These are phyloP conservation scores for Platyura marginata DNA, from an alignment of 1,140 invertebrate species.

Conservation along the genomic window DNA sequence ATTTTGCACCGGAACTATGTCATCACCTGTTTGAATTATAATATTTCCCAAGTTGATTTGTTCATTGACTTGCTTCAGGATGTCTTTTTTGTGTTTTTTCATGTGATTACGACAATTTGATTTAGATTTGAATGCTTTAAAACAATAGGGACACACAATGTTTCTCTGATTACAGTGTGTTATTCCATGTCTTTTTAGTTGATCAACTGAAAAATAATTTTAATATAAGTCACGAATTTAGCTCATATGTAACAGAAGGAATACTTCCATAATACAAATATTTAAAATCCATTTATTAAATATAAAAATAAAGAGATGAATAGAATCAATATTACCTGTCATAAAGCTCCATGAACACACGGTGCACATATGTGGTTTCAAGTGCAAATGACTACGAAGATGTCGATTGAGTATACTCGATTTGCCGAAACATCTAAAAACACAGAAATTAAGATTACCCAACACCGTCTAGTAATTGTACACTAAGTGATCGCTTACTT, in stretches of 20 bases:
- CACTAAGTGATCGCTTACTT: neutral
- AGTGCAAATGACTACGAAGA: neutral
- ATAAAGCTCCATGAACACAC: neutral
- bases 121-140: conserved; percentile 4
- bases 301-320: neutral
- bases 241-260: too few relatives aligned
- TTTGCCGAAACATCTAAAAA: neutral
- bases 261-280: too few relatives aligned
- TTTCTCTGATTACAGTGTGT: neutral
- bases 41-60: conserved; percentile 1
- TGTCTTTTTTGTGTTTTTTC: conserved; percentile 2
- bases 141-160: conserved; percentile 6
- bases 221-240: too few relatives aligned
- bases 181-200: neutral
- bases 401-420: neutral
- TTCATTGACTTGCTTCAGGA: neutral
- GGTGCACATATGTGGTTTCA: neutral
- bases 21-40: conserved; percentile 1
- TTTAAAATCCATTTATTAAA: conserved; percentile 1
- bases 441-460: neutral
- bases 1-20: neutral
- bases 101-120: conserved; percentile 5
- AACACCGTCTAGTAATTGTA: neutral
- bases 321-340: too few relatives aligned
- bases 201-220: neutral